A percentile compares a stretch with the other conserved stretches of the same genome.
Conservation (phyloP, 30 jellyfish, hydroid and myxozoan genomes). For the Phacellophora camtschatica region DNA sequence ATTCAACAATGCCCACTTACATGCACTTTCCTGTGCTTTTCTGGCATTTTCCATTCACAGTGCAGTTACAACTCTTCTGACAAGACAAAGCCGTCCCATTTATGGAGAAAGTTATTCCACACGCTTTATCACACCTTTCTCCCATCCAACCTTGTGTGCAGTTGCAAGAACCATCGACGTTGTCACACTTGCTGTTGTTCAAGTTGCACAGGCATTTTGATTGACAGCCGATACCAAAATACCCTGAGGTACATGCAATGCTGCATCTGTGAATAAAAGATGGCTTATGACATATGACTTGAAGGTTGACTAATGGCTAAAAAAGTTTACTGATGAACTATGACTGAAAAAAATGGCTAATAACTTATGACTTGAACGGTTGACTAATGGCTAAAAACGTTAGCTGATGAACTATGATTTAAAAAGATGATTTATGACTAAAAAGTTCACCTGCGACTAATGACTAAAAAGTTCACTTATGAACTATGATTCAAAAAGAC, state of each 20-base stretch:
- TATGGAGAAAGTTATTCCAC: constrained; percentile 18
- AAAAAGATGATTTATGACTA: too few species aligned
- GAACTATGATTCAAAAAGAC: too few species aligned
- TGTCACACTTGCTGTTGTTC: constrained; percentile 33
- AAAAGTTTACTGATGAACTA: too few species aligned
- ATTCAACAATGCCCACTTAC: too few species aligned
- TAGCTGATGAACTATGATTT: too few species aligned
- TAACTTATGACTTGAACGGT: too few species aligned
- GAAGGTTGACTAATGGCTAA: too few species aligned
- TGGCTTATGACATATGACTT: too few species aligned
- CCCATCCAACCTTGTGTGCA: constrained; percentile 63
- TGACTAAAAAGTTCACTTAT: too few species aligned
- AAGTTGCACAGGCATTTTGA: constrained; percentile 27
- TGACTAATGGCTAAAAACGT: too few species aligned
- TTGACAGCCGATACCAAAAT: constrained; percentile 46
- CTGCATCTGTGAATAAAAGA: constrained; percentile 25
- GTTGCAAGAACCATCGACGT: constrained; percentile 45
- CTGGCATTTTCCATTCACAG: constrained; percentile 61
- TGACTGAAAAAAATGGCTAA: too few species aligned
- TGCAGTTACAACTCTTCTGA: constrained; percentile 61
- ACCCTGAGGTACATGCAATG: constrained; percentile 25
- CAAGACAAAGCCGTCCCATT: constrained; percentile 49
- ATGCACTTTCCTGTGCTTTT: constrained; percentile 58
- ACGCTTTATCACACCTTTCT: constrained; percentile 14
- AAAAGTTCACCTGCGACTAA: too few species aligned